Percentiles rank a stretch among this genome's conserved stretches.
phyloP scores from a whole-genome alignment of 2,888 invertebrate genomes.

The Andrena bicolor region DNA sequence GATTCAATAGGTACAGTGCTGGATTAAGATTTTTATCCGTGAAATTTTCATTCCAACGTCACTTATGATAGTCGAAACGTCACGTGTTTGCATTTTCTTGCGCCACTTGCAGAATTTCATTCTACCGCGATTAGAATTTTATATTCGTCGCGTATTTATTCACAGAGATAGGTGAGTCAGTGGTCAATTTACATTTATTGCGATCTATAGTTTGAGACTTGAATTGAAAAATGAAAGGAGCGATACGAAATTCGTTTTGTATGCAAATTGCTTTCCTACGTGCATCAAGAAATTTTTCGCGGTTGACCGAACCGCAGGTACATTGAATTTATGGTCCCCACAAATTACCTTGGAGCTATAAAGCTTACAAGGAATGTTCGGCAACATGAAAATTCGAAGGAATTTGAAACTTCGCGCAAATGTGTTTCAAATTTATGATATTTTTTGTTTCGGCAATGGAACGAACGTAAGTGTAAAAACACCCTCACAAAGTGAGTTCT shows the following conservation, averaged over 20 bases:
- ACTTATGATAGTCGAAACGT: too few relatives aligned
- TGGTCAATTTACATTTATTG: constrained; percentile 12
- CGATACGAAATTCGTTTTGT: constrained; percentile 32
- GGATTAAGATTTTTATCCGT: too few relatives aligned
- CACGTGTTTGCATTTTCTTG: too few relatives aligned
- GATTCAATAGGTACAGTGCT: too few relatives aligned
- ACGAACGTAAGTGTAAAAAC: too few relatives aligned
- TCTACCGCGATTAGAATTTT: not conserved
- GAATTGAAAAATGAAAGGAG: constrained; percentile 12
- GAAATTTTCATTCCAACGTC: too few relatives aligned
- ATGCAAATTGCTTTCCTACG: constrained; percentile 52
- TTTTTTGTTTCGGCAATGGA: not conserved
- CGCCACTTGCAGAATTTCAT: not conserved
- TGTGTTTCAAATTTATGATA: not conserved
- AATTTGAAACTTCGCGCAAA: too few relatives aligned
- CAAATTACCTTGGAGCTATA: constrained; percentile 20
- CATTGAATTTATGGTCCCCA: not conserved
- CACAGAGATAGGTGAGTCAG: not conserved
- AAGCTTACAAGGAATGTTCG: constrained; percentile 16
- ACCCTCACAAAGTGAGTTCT: too few relatives aligned
- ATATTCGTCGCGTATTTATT: not conserved
- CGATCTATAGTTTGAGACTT: not conserved
- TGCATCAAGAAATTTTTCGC: constrained; percentile 19
- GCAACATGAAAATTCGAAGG: too few relatives aligned
- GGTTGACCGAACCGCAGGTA: not conserved